Percentiles rank a stretch among this genome's conserved stretches.
Conservation (phyloP, 2,797 vertebrate genomes). For the Anabas testudineus region DNA sequence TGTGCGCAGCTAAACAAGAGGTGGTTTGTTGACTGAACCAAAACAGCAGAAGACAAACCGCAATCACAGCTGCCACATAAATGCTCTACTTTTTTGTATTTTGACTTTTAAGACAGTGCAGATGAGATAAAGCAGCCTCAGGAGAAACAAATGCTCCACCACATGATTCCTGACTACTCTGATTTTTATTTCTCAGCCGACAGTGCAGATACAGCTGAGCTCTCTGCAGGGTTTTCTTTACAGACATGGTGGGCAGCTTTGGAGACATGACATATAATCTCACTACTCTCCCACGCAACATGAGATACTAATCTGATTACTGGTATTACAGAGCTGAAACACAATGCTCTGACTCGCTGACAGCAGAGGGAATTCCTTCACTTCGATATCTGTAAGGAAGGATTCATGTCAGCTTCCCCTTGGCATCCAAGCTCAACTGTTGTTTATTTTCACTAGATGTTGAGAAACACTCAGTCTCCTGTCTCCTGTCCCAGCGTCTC, state of each 20-base stretch:
- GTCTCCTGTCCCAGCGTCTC: constrained; percentile 46
- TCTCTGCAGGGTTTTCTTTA: constrained; percentile 28
- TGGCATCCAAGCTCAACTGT: constrained; percentile 10
- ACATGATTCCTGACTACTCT: constrained; percentile 11
- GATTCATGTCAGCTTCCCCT: constrained; percentile 17
- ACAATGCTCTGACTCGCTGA: constrained; percentile 27
- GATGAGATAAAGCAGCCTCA: constrained; percentile 6
- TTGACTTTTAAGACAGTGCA: background rate
- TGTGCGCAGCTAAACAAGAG: constrained; percentile 30
- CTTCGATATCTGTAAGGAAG: constrained; percentile 20
- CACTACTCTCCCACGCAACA: constrained; percentile 31
- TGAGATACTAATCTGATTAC: constrained; percentile 69
- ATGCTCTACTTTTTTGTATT: constrained; percentile 19
- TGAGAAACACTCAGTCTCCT: constrained; percentile 60
- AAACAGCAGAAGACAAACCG: constrained; percentile 18
- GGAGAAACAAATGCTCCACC: constrained; percentile 12
- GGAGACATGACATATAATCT: constrained; percentile 57
- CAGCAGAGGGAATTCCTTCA: constrained; percentile 45
- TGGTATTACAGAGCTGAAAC: constrained; percentile 32
- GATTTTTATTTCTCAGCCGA: constrained; percentile 24
- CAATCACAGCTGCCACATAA: constrained; percentile 35
- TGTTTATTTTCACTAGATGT: constrained; percentile 64
- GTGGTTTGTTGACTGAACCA: constrained; percentile 33
- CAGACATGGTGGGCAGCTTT: constrained; percentile 2
- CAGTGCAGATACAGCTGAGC: constrained; percentile 16